Percentiles rank a stretch among this genome's conserved stretches.
Conservation (phyloP, 2,797 vertebrate genomes). For the Characodon lateralis region DNA sequence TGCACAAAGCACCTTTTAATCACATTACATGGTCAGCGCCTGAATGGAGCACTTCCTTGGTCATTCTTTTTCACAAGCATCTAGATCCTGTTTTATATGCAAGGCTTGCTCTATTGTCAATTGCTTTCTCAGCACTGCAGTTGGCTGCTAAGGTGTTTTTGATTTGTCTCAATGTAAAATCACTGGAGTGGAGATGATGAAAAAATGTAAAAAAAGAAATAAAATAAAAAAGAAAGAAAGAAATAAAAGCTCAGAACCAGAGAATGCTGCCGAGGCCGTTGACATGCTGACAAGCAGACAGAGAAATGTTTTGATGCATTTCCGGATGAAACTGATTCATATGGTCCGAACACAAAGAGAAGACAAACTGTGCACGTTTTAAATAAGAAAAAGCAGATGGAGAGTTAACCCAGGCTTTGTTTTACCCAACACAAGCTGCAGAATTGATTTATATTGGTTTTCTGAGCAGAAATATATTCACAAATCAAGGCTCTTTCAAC, state of each 20-base stretch:
- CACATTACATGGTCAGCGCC: conserved; percentile 71
- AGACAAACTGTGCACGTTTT: conserved; percentile 43
- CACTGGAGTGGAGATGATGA: conserved; percentile 46
- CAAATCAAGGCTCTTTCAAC: background rate
- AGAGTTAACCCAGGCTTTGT: conserved; percentile 57
- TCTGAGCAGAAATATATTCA: conserved; percentile 30
- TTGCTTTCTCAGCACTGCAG: conserved; percentile 51
- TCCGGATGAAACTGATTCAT: conserved; percentile 44
- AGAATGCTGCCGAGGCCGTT: conserved; percentile 54
- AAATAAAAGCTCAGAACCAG: conserved; percentile 5
- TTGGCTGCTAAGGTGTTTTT: conserved; percentile 65
- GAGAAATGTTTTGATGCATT: conserved; percentile 54
- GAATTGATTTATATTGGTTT: conserved; percentile 39
- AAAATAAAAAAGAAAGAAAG: background rate
- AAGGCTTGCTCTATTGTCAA: conserved; percentile 64
- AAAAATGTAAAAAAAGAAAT: conserved; percentile 8
- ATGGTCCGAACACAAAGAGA: conserved; percentile 49
- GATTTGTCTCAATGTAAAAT: conserved; percentile 58
- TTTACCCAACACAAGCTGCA: conserved; percentile 44
- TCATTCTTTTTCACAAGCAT: conserved; percentile 63
- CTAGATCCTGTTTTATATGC: conserved; percentile 73
- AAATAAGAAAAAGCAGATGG: conserved; percentile 56
- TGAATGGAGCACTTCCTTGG: conserved; percentile 71
- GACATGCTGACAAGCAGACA: conserved; percentile 51
- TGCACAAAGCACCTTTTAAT: conserved; percentile 78